These are phyloP conservation scores for Cyrtonyx montezumae DNA, from an alignment of 2,113 vertebrate genomes.

Conservation along the genomic window DNA sequence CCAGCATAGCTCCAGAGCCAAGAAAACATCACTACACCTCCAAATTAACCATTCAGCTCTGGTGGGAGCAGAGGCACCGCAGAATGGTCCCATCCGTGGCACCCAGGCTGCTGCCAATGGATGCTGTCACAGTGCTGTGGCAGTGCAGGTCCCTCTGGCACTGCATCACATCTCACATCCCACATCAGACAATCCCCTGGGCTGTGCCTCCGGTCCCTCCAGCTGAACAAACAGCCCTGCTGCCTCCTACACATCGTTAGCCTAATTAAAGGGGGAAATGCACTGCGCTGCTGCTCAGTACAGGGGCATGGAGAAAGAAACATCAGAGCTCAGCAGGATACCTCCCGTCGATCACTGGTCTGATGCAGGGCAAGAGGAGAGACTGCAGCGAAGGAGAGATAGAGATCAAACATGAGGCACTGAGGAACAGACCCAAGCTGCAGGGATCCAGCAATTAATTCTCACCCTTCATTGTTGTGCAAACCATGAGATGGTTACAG, in stretches of 20 bases:
- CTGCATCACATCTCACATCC: accelerated
- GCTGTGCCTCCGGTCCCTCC: background rate
- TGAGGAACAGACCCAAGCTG: background rate
- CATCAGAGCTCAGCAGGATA: background rate
- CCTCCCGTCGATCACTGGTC: accelerated
- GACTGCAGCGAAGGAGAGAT: background rate
- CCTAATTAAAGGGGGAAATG: background rate
- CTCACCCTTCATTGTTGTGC: background rate
- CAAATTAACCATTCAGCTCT: background rate
- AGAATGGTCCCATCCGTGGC: background rate
- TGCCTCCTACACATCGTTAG: background rate
- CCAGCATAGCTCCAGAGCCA: background rate
- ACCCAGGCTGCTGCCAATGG: background rate
- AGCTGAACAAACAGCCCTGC: background rate
- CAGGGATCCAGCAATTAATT: background rate
- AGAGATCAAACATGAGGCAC: accelerated
- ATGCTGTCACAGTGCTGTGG: background rate
- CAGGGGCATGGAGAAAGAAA: background rate
- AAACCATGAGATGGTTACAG: background rate
- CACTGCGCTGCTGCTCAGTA: background rate
- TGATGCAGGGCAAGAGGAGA: background rate
- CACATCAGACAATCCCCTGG: accelerated
- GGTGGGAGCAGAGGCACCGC: background rate
- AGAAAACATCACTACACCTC: background rate
- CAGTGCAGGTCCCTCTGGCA: background rate